Evolutionary conservation across 2,888 invertebrate species (phyloP), one percentile per base, ranked within the genome.

Genomic region (Lysandra bellargus): DNA sequence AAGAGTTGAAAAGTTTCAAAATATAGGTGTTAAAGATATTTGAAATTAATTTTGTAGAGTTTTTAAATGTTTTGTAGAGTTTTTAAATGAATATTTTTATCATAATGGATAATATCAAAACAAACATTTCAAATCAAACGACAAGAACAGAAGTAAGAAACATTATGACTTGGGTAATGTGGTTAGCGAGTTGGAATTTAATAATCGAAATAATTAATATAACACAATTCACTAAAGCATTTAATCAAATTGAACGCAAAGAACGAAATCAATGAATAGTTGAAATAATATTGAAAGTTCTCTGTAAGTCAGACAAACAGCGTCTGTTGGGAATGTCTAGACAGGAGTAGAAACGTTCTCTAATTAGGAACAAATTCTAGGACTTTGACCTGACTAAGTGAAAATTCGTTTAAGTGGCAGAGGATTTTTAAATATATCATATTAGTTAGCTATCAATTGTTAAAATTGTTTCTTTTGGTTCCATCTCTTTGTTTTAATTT

Each of bases 251-350:
- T 69, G 37, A 33, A 69, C 33, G 1, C 33, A 69, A 69, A 37
- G 69, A 37, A 69, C 33, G 33, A 69, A 69, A 33, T 69, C 37
- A 37, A 69, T 69, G 30, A 69, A 69, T 69, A 69, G 69, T 37
- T 33, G 33, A 69, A 37, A 69, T 69, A 44, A 57, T 76, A 76
- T 57, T 30, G 76, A 76, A 76, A 53, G 76, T 57, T 76, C 33
- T 53, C 44, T 77, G 57, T 81, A 82, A 83, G 81, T 81, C 81
- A 81, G 82, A 84, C 82, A 82, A 83, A 84, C 83, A 81, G 80
- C 79, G 83, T 81, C 82, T 82, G 80, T 80, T 80, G 77, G 61
- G 74, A 78, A 72, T 78, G 83, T 83, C 83, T 83, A 83, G 83
- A 83, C 83, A 79, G 79, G 57, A 69, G 73, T 74, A 33, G 57